Evolutionary conservation across 2,797 vertebrate species (phyloP), one percentile per base, ranked within the genome.

Genomic region (Ispidina picta): DNA sequence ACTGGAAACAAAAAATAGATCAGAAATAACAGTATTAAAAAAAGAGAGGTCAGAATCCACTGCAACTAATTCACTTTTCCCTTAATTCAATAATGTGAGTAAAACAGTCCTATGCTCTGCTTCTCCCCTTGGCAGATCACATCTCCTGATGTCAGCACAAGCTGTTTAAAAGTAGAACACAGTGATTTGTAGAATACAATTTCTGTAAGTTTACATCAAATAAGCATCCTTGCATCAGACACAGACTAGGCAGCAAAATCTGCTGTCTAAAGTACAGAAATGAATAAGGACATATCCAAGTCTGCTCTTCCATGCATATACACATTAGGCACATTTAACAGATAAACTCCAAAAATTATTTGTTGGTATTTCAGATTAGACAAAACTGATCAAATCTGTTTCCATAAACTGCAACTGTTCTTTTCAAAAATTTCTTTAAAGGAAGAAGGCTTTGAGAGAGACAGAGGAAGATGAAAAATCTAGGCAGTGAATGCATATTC

Each of bases 1-100:
- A 78, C 99, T 99, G 93, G 20, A 94, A 96, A 73, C 19, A 81
- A 94, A 95, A 94, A 41, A 49, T 1, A 85, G 31, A 83, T 81
- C 21, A 92, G 68, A 86, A 93, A 79, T 15, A 69, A 39, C 8
- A 86, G 8, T 20, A 63, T 69, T 29, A 23, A 48, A 83, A 35
- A 71, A 52, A 63, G 4, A 56, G 35, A 52, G 13, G 37, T 10
- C 37, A 63, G 22, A 86, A 69, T 49, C 4, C 58, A 11, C 13
- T 68, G 13, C 9, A 28, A 71, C 9, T 62, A 51, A 60, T 64
- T 37, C 23, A 18, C 4, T 28, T 58, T 60, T 33, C 49, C 17
- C 21, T 80, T 39, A 81, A 21, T 79, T 46, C 51, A 54, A 49
- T 51, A 62, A 62, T 1, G 8, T 6, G 12, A 35, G 31, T 39